Evolutionary conservation across 2,888 invertebrate genomes (phyloP), one percentile per base, ranked within the genome.

Genomic region (Ethmia dodecea): DNA sequence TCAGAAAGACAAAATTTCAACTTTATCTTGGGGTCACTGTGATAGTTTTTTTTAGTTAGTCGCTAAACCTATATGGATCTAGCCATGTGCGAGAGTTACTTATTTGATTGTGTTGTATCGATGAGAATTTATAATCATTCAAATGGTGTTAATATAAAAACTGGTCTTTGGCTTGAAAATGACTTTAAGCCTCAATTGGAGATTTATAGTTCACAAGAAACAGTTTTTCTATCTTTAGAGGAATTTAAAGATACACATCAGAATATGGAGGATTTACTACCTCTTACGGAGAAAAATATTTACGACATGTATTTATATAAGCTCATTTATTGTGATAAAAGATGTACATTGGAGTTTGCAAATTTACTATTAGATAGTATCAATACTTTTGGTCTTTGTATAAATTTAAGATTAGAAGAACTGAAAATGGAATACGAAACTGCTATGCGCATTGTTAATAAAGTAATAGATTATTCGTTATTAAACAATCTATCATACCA

Each of bases 91-190:
- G 18, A 3, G 18, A 18, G 18, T 18, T 18, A 18, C 9, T 18
- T 18, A 9, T 18, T 9, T 3, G 18, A 18, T 18, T 34, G 12
- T 49, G 8, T 10, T 12, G 4, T 52, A 49, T 35, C 41, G 38
- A 5, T 25, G 45, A 12, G 1, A 54, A 47, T 34, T 37, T 61
- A 5, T 33, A 43, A n/a, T 20, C 50, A 30, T 60, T 18, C 18
- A 18, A 59, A 41, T 9, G 18, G 13, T 45, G 52, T 13, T 59
- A 58, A 36, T 32, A 59, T 2, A 50, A 58, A 10, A 57, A 66
- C 35, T 8, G 18, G 18, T 2, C 9, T 58, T 55, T 20, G 33
- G 44, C 11, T 47, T 43, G 35, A 37, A 58, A 8, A 43, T 52
- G 24, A 47, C 60, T 35, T 47, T 44, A 40, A 20, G 67, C 2